These are phyloP conservation scores for Drosophila parvula DNA, from an alignment of 1,140 invertebrate genomes.

Conservation along the genomic window DNA sequence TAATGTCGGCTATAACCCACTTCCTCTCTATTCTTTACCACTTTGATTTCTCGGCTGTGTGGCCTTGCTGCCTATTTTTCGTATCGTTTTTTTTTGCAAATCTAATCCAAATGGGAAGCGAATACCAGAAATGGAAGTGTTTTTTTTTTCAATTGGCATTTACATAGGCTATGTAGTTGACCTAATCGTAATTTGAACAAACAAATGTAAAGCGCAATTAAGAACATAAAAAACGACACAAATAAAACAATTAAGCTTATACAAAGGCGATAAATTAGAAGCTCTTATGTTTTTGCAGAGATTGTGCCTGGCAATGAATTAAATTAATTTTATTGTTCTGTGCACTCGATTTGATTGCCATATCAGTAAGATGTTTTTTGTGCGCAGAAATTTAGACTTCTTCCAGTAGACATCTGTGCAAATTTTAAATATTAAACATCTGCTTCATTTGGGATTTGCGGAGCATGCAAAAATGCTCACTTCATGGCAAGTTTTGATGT, in stretches of 20 bases:
- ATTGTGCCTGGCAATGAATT: slow-evolving; percentile 32
- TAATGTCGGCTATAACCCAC: not conserved
- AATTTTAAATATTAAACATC: slow-evolving; percentile 24
- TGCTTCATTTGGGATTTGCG: slow-evolving; percentile 4
- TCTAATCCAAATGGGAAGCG: slow-evolving; percentile 48
- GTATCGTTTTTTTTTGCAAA: slow-evolving; percentile 23
- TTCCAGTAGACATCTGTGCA: slow-evolving; percentile 14
- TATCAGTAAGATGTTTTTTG: slow-evolving; percentile 8
- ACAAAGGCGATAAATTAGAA: slow-evolving; percentile 32
- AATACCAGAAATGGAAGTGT: slow-evolving; percentile 40
- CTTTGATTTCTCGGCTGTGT: slow-evolving; percentile 35
- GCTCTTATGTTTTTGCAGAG: slow-evolving; percentile 18
- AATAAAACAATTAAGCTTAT: slow-evolving; percentile 19
- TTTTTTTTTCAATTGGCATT: slow-evolving; percentile 27
- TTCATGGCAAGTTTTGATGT: slow-evolving; percentile 18
- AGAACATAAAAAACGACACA: not conserved
- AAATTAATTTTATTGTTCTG: slow-evolving; percentile 8
- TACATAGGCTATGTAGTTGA: slow-evolving; percentile 30
- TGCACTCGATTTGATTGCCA: not conserved
- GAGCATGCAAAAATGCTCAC: slow-evolving; percentile 3
- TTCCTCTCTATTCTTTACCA: slow-evolving; percentile 20
- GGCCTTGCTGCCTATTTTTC: slow-evolving; percentile 37
- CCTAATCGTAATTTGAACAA: slow-evolving; percentile 40
- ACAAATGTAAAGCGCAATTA: slow-evolving; percentile 32
- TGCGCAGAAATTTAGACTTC: not conserved